Base-by-base conservation (phyloP, 2,888 invertebrate genomes). In the Alcis repandata region DNA sequence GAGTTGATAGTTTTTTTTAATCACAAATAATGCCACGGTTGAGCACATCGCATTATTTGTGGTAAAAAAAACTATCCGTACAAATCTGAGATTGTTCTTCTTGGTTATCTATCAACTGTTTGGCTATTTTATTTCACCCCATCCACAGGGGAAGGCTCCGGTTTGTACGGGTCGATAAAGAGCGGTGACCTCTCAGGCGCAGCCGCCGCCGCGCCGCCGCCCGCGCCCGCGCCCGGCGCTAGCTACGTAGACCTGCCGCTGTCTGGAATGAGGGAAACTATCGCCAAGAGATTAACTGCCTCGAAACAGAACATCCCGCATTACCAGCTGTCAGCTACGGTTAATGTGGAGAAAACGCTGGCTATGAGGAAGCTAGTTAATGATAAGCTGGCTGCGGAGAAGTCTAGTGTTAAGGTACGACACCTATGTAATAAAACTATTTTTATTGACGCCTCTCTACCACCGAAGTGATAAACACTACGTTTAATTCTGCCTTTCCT, bases 271-370 rank as follows among this genome's bases (percentile, higher is more conserved):
- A 94, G 98, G 68, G 95, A 95, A 71, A 96, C 97, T 33, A 99
- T 99, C 82, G 99, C 99, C 27, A 98, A 97, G 86, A 94, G 99
- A 41, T 94, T 99, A 54, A 85, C 96, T 1, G 96, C 97, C 79
- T 98, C 99, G 38, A 99, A 99, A 90, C 96, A 97, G 87, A 96
- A 96, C 53, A 98, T 99, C 83, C 99, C 99, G 4, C 99, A 99
- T 88, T 99, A 99, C 89, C 99, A 99, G 88, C 94, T 99, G 1
- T 95, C 97, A 0, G 94, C 96, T 45, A 98, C 99, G 60, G 94
- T 98, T 63, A 95, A 96, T 79, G 95, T 99, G 79, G 98, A 99
- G 82, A 95, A 95, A 79, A 94, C 95, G 85, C 92, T 98, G 59
- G 95, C 95, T 79, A 92, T 98, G 83, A 94, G 98, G 67, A 95